Evolutionary conservation across 2,797 vertebrate species (phyloP).

Genomic region (Ficedula albicollis): DNA sequence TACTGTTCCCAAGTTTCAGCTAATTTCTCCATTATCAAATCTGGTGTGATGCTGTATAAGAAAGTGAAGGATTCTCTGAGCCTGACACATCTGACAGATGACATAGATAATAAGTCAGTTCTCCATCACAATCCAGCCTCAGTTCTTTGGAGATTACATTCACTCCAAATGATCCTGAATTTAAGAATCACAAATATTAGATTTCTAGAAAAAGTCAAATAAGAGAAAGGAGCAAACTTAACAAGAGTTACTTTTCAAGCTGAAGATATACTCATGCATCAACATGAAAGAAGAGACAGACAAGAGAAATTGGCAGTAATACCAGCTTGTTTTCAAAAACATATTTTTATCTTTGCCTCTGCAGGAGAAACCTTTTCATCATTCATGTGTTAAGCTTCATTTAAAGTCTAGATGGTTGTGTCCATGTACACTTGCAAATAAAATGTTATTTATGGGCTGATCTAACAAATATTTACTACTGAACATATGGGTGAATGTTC

Average conservation of each 20-base stretch:
- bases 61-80: not conserved
- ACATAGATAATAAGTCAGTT: not conserved
- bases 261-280: not conserved
- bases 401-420: slow-evolving; percentile 27
- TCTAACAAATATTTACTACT: slow-evolving; percentile 55
- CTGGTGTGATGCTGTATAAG: not conserved
- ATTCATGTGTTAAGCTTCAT: slow-evolving; percentile 45
- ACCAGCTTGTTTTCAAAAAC: not conserved
- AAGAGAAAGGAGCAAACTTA: not conserved
- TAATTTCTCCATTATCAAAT: not conserved
- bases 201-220: not conserved
- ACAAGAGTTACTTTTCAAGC: not conserved
- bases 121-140: not conserved
- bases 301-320: not conserved
- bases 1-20: not conserved
- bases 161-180: not conserved
- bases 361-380: slow-evolving; percentile 47
- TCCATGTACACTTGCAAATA: slow-evolving; percentile 56
- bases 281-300: not conserved
- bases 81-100: not conserved
- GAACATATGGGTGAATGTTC: slow-evolving; percentile 56
- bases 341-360: not conserved
- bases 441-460: slow-evolving; percentile 57
- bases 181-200: not conserved
- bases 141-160: not conserved